Evolutionary conservation across 1,140 invertebrate genomes (phyloP).

Genomic region (Prorops nasuta): DNA sequence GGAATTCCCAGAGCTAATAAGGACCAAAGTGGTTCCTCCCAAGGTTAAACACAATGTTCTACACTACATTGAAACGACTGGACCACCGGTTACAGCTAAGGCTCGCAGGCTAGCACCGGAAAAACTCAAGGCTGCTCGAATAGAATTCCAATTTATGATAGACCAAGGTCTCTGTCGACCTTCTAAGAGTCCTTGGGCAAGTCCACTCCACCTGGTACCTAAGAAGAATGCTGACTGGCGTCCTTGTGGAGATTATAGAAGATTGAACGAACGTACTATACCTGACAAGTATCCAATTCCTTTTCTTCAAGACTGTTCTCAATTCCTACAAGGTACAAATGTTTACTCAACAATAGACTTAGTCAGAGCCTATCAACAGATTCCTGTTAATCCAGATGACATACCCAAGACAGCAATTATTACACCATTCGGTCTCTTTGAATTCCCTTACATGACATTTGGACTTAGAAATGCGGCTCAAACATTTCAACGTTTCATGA

Average conservation of each 20-base stretch:
- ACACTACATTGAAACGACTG: slow-evolving; percentile 31
- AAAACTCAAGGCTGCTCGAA: neutral
- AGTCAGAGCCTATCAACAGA: neutral
- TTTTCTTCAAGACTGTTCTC: neutral
- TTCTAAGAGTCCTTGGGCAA: slow-evolving; percentile 31
- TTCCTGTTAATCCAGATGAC: neutral
- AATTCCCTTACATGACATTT: too few species aligned
- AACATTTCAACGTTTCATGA: too few species aligned
- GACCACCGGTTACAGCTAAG: neutral
- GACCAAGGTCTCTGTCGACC: slow-evolving; percentile 5
- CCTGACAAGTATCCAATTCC: neutral
- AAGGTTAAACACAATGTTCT: neutral
- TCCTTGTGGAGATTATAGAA: slow-evolving; percentile 8
- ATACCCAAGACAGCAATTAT: too few species aligned
- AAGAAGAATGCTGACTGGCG: slow-evolving; percentile 7
- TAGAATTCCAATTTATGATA: neutral
- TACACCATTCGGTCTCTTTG: too few species aligned
- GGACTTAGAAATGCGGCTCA: too few species aligned
- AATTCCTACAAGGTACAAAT: neutral
- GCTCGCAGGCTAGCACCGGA: neutral
- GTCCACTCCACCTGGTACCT: slow-evolving; percentile 1
- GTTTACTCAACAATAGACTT: neutral
- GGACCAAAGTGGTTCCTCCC: too few species aligned
- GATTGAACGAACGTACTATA: neutral
- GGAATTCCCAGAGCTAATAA: neutral